Conservation (phyloP, 2,888 invertebrate genomes). For the Spodoptera littoralis region DNA sequence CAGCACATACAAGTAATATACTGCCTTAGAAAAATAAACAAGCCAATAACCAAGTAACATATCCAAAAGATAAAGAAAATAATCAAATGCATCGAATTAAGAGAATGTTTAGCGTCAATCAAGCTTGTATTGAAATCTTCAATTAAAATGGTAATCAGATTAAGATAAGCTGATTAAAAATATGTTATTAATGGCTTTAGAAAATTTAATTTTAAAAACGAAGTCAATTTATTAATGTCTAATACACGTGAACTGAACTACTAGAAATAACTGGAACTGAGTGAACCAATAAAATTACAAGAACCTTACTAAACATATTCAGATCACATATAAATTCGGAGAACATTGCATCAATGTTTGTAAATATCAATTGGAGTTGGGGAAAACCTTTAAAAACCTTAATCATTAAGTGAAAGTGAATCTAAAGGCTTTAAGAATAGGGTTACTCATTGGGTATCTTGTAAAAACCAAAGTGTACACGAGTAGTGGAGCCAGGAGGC, state of each 20-base stretch:
- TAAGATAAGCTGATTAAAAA: slow-evolving; percentile 28
- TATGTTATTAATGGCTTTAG: slow-evolving; percentile 21
- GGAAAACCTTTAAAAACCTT: slow-evolving; percentile 31
- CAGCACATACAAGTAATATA: slow-evolving; percentile 17
- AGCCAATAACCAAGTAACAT: slow-evolving; percentile 24
- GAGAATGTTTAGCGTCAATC: slow-evolving; percentile 28
- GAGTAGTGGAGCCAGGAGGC: slow-evolving; percentile 38
- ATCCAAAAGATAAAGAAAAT: slow-evolving; percentile 17
- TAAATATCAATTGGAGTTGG: slow-evolving; percentile 19
- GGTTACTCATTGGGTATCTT: slow-evolving; percentile 60
- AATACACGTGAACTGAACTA: neutral
- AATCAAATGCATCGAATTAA: slow-evolving; percentile 21
- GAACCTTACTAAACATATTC: slow-evolving; percentile 18
- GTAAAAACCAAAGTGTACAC: slow-evolving; percentile 61
- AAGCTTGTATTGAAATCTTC: slow-evolving; percentile 18
- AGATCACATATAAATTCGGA: neutral
- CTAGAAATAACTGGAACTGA: slow-evolving; percentile 13
- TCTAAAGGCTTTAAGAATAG: slow-evolving; percentile 33
- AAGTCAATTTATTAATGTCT: no score
- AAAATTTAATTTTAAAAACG: slow-evolving; percentile 8
- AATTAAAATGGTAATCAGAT: slow-evolving; percentile 37
- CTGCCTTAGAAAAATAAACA: slow-evolving; percentile 10
- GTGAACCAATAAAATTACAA: slow-evolving; percentile 23
- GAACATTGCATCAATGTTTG: slow-evolving; percentile 12
- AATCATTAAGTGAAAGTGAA: slow-evolving; percentile 54